Base-by-base conservation (phyloP, 2,888 invertebrate species). In the Nipponacmea schrenckii region DNA sequence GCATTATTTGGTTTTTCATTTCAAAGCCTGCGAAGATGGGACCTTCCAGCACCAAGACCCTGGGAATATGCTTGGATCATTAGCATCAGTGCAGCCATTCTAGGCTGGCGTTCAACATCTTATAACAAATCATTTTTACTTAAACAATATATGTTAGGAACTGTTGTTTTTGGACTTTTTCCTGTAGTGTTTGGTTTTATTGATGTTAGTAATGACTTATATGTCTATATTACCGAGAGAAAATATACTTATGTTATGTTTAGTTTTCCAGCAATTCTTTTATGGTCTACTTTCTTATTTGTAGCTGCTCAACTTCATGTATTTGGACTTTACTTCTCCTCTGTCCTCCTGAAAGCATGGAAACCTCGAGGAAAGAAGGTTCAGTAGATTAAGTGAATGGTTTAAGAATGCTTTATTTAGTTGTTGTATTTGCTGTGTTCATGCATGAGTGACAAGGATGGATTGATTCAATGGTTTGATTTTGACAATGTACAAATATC, bases 21-120 rank as follows among this genome's bases (percentile, higher is more conserved):
- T 89, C 95, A 96, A 90, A 79, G 79, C 68, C 94, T 98, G 85
- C 96, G 97, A 90, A 96, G 96, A 89, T 84, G 84, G 84, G 81
- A 83, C 70, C 93, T 98, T 90, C 97, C 98, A 80, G 93, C 94
- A 93, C 95, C 96, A 1, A 90, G 94, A 65, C 92, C 93, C 90
- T 98, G 97, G 97, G 97, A 98, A 90, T 97, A 96, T 89, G 92
- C 94, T 83, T 98, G 97, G 97, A 93, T 95, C 80, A 90, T 93
- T 27, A 96, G 96, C 81, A 90, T 96, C 72, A 89, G 95, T 46
- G 91, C 95, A 56, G 94, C 95, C 17, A 93, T 96, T 89, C 90
- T 96, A 72, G 97, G 95, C 7, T 91, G 97, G 69, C 93, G 95
- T 46, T 95, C 97, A 56, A 93, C 95, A 79, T 93, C 95, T 82